These are phyloP conservation scores for Peromyscus californicus DNA, from an alignment of 2,113 vertebrate species.

Conservation along the genomic window DNA sequence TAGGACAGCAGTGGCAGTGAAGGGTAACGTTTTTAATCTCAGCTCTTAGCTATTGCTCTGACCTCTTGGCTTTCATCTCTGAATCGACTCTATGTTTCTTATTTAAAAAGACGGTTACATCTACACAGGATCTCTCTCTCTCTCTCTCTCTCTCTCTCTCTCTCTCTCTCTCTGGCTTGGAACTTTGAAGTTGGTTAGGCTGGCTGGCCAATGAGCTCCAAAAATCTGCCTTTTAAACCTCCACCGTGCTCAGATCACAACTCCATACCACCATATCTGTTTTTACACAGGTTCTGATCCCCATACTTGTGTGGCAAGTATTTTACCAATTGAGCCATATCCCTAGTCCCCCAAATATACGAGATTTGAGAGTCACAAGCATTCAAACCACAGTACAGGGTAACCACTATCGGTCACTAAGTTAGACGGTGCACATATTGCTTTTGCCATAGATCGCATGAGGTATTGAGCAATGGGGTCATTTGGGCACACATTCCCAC, in stretches of 20 bases:
- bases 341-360: background rate
- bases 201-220: background rate
- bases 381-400: background rate
- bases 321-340: background rate
- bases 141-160: too few species aligned
- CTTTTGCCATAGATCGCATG: background rate
- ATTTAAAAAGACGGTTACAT: too few species aligned
- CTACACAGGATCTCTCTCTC: too few species aligned
- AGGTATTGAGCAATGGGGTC: background rate
- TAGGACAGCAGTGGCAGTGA: too few species aligned
- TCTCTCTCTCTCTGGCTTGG: background rate
- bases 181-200: background rate
- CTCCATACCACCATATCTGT: too few species aligned
- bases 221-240: background rate
- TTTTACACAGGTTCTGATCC: background rate
- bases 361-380: background rate
- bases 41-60: too few species aligned
- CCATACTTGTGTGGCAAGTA: background rate
- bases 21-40: too few species aligned
- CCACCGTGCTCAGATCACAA: background rate
- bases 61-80: too few species aligned
- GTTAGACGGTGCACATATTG: too few species aligned
- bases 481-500: background rate
- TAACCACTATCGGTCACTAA: background rate
- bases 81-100: too few species aligned